These are phyloP conservation scores for Drosophila hamatofila DNA, from an alignment of 2,888 invertebrate genomes.

Conservation along the genomic window DNA sequence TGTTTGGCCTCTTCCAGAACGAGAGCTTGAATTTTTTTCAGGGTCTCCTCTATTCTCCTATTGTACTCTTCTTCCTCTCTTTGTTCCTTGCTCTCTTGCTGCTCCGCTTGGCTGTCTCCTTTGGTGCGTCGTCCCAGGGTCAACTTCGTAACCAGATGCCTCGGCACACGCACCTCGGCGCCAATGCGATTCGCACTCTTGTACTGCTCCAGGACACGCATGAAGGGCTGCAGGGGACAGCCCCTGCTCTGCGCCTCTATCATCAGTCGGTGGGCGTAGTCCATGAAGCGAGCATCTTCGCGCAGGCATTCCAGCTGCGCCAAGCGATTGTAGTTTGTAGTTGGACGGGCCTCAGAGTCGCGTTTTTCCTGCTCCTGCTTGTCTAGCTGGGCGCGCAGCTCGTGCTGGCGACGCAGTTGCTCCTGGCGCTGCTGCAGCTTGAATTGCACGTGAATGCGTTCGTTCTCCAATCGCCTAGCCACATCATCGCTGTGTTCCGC, in stretches of 20 bases:
- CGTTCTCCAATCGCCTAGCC: conserved; percentile 77
- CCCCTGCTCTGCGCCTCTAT: conserved; percentile 60
- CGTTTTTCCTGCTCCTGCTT: conserved; percentile 68
- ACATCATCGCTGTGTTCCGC: conserved; percentile 69
- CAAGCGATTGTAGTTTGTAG: conserved; percentile 62
- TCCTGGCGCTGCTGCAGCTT: conserved; percentile 56
- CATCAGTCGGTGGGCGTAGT: conserved; percentile 70
- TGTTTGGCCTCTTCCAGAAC: conserved; percentile 39
- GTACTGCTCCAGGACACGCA: conserved; percentile 74
- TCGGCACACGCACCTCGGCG: conserved; percentile 66
- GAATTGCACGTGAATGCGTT: conserved; percentile 60
- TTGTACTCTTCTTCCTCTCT: conserved; percentile 43
- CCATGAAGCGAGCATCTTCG: conserved; percentile 67
- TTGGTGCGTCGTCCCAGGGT: conserved; percentile 72
- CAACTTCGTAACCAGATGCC: conserved; percentile 78
- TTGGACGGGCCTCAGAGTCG: conserved; percentile 65
- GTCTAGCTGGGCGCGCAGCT: conserved; percentile 55
- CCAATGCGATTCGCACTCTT: conserved; percentile 78
- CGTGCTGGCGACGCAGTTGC: conserved; percentile 47
- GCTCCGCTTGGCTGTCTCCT: conserved; percentile 60
- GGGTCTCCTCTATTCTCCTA: conserved; percentile 42
- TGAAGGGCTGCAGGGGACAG: conserved; percentile 75
- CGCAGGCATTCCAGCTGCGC: conserved; percentile 69
- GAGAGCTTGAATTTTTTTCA: conserved; percentile 58
- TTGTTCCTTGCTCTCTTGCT: conserved; percentile 9